Evolutionary conservation across 2,888 invertebrate genomes (phyloP).

Genomic region (Acleris sparsana): DNA sequence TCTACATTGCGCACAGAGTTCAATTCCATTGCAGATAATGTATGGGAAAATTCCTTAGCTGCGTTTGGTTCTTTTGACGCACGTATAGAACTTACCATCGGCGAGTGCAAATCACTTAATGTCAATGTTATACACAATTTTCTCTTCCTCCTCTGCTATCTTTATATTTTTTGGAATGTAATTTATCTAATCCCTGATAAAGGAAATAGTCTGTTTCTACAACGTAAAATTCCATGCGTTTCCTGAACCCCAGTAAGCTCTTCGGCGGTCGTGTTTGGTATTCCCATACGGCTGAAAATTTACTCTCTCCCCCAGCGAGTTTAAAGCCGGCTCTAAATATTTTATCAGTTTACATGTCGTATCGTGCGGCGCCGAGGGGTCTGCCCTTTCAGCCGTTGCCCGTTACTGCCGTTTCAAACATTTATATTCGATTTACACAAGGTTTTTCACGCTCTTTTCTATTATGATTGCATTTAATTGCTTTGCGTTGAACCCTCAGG

Average conservation of each 20-base stretch:
- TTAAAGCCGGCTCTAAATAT: slow-evolving; percentile 76
- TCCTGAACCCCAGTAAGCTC: slow-evolving; percentile 15
- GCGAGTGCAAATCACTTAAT: too few relatives aligned
- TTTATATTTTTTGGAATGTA: not conserved
- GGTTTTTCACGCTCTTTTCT: slow-evolving; percentile 44
- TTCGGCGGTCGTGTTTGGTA: slow-evolving; percentile 44
- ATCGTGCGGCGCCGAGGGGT: slow-evolving; percentile 75
- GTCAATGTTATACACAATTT: too few relatives aligned
- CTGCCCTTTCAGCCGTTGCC: slow-evolving; percentile 61
- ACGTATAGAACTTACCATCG: too few relatives aligned
- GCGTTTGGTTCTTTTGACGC: too few relatives aligned
- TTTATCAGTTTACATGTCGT: slow-evolving; percentile 77
- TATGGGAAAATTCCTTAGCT: too few relatives aligned
- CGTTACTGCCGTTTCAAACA: slow-evolving; percentile 59
- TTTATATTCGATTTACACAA: slow-evolving; percentile 59
- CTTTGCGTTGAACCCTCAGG: slow-evolving; percentile 22
- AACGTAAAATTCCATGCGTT: slow-evolving; percentile 3
- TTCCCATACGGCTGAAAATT: slow-evolving; percentile 72
- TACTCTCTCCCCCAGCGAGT: slow-evolving; percentile 62
- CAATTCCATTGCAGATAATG: too few relatives aligned
- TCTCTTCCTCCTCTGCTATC: too few relatives aligned
- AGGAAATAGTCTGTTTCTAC: not conserved
- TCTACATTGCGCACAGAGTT: too few relatives aligned
- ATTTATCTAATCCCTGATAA: not conserved
- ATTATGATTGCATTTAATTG: slow-evolving; percentile 46